Evolutionary conservation across 1,140 invertebrate species (phyloP).

Genomic region (Archivesica marissinica): DNA sequence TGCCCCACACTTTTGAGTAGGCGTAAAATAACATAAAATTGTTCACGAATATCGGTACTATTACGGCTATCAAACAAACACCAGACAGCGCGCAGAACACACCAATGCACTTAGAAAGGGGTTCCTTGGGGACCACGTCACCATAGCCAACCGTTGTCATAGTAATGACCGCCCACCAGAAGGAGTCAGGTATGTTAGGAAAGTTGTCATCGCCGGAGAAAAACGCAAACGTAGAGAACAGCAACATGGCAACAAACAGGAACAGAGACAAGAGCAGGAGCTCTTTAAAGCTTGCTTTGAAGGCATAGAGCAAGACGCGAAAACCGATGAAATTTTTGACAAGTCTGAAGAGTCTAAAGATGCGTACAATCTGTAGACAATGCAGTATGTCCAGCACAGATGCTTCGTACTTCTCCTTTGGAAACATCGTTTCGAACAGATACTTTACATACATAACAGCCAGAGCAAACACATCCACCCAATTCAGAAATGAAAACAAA

Average conservation of each 20-base stretch:
- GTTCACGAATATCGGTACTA: conserved; percentile 95
- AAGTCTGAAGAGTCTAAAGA: conserved; percentile 72
- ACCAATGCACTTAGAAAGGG: conserved; percentile 87
- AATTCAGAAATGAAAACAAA: conserved; percentile 43
- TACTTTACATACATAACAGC: conserved; percentile 48
- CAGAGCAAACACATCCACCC: conserved; percentile 55
- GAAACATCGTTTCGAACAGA: conserved; percentile 14
- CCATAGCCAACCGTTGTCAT: conserved; percentile 99
- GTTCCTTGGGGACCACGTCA: conserved; percentile 70
- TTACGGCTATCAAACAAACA: conserved; percentile 94
- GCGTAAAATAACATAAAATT: conserved; percentile 88
- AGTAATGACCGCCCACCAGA: conserved; percentile 99
- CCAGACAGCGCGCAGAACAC: conserved; percentile 93
- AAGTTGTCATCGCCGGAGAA: conserved; percentile 68
- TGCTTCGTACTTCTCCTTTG: conserved; percentile 47
- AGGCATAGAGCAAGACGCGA: conserved; percentile 96
- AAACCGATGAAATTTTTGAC: conserved; percentile 95
- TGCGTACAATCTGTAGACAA: conserved; percentile 69
- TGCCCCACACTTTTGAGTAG: conserved; percentile 65
- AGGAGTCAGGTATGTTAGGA: conserved; percentile 93
- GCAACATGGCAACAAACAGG: conserved; percentile 65
- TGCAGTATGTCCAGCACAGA: conserved; percentile 58
- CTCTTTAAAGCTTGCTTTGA: conserved; percentile 73
- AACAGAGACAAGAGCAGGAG: conserved; percentile 69
- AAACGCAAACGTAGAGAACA: conserved; percentile 70